A percentile compares a stretch with the other conserved stretches of the same genome.
These are phyloP conservation scores for Corythaixoides concolor DNA, from an alignment of 2,113 vertebrate species.

Conservation along the genomic window DNA sequence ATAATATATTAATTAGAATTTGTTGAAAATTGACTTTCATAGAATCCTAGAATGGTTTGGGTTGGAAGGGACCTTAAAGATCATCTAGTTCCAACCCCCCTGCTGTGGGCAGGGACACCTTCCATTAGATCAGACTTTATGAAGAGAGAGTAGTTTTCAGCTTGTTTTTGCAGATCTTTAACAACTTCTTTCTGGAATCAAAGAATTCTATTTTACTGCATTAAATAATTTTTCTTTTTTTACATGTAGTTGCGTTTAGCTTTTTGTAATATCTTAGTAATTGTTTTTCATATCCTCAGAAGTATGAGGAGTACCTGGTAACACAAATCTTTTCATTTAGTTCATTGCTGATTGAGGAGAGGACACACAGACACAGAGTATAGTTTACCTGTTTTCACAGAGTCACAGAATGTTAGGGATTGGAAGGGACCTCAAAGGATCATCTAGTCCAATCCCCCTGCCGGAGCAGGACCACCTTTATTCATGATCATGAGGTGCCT, in stretches of 20 bases:
- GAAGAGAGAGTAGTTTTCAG: background rate
- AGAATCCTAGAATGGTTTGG: too few species aligned
- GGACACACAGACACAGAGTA: background rate
- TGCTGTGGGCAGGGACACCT: too few species aligned
- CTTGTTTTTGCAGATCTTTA: background rate
- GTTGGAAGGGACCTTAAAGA: too few species aligned
- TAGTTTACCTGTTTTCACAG: background rate
- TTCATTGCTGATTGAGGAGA: background rate
- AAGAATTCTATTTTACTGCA: background rate
- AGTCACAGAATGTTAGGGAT: too few species aligned
- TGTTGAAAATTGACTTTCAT: background rate
- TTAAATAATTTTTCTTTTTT: background rate
- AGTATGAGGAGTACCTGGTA: background rate
- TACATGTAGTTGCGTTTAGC: background rate
- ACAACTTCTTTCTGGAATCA: background rate
- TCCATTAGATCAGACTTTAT: background rate
- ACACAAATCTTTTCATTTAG: background rate
- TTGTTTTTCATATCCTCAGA: background rate
- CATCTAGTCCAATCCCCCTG: too few species aligned
- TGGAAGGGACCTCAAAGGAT: too few species aligned
- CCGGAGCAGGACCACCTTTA: too few species aligned
- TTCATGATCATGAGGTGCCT: background rate
- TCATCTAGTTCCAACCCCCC: too few species aligned
- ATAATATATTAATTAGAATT: background rate
- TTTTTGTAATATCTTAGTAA: background rate